Evolutionary conservation across 2,113 vertebrate species (phyloP), one percentile per base, ranked within the genome.

Genomic region (Hystrix cristata): DNA sequence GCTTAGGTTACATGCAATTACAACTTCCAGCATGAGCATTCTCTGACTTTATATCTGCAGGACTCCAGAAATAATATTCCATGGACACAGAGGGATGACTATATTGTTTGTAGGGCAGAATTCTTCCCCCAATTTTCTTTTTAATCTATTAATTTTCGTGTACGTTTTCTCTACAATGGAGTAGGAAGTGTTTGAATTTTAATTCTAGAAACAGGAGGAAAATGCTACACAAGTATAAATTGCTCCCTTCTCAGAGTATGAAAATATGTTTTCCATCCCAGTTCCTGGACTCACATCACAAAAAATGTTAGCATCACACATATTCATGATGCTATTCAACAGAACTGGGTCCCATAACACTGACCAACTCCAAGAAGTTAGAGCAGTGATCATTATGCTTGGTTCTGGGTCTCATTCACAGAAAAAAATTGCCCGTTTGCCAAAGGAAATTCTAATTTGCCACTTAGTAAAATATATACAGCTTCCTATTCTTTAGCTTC

Each of bases 171-270:
- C 46, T 86, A 1, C 72, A 25, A 9, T 95, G 38, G 46, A 38
- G n/a, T 82, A 86, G 27, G 4, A 88, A 94, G 46, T 64, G 6
- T 57, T 82, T 64, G 34, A 82, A 71, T 76, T 82, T 86, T 96
- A 89, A 59, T 38, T 91, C 43, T 53, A 93, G 69, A 81, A 84
- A 65, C 43, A 64, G 25, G 19, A 92, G 27, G 38, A 59, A 74
- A 53, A 74, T 4, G 4, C 12, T 23, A 71, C 62, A 87, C 0
- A 4, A 78, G 7, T 51, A 64, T 53, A 23, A 94, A 85, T 6
- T 74, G 21, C 60, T 64, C 90, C 34, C 55, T 60, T 48, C 64
- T 83, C 19, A 86, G 3, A 57, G 25, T 55, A 71, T 10, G 87
- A 81, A 80, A 74, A 15, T 59, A 62, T 55, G 46, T 78, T 71